phyloP scores from a whole-genome alignment of 2,797 vertebrate genomes.

The Lophotriccus pileatus region DNA sequence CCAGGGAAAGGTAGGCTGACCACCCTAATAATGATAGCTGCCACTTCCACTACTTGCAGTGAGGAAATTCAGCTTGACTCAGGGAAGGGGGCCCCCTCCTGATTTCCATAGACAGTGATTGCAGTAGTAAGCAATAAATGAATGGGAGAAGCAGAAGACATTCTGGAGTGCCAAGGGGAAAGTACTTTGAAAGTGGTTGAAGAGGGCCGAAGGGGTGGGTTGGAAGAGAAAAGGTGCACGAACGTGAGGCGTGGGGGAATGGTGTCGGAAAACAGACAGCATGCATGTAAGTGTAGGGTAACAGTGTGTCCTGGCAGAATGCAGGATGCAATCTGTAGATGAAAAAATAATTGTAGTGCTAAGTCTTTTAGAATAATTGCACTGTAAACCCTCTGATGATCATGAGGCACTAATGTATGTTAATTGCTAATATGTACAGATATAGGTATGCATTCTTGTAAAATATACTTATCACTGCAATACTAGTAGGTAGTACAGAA shows the following conservation, averaged over 20 bases:
- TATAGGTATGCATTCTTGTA: not conserved
- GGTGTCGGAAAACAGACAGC: not conserved
- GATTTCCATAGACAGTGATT: not conserved
- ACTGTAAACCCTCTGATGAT: not conserved
- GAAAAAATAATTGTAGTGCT: not conserved
- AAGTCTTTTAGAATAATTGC: not conserved
- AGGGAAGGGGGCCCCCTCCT: not conserved
- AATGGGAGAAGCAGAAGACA: not conserved
- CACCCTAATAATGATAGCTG: not conserved
- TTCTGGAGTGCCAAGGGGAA: not conserved
- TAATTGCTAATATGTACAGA: not conserved
- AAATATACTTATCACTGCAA: not conserved
- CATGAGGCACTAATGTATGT: not conserved
- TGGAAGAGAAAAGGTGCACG: not conserved
- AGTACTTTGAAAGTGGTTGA: not conserved
- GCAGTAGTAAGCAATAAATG: not conserved
- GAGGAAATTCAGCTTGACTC: constrained; percentile 29
- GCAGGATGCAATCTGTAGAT: not conserved
- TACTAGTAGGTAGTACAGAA: not conserved
- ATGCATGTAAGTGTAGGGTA: not conserved
- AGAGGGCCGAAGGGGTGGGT: not conserved
- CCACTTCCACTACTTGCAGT: not conserved
- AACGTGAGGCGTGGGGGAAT: not conserved
- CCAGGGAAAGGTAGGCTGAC: not conserved
- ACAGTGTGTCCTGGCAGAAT: not conserved